Conservation (phyloP, 2,888 invertebrate species). For the Agrilus mali region DNA sequence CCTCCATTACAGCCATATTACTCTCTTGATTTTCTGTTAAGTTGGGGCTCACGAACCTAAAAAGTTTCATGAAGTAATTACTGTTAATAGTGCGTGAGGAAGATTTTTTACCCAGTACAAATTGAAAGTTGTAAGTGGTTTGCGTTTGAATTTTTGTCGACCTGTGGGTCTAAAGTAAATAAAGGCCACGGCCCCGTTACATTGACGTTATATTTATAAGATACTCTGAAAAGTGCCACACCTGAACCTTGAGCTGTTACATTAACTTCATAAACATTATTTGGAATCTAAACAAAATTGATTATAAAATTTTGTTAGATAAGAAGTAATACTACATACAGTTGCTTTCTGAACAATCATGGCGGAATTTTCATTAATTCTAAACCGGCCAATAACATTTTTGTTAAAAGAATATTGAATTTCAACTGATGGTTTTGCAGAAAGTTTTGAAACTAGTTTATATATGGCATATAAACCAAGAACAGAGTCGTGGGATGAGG, state of each 20-base stretch:
- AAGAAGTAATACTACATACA: slow-evolving; percentile 32
- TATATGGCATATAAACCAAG: slow-evolving; percentile 60
- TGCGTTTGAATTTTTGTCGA: slow-evolving; percentile 66
- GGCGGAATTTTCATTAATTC: slow-evolving; percentile 62
- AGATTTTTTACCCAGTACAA: slow-evolving; percentile 53
- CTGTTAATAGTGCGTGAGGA: neutral
- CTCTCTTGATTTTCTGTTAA: slow-evolving; percentile 54
- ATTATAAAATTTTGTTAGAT: slow-evolving; percentile 2
- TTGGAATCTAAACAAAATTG: slow-evolving; percentile 32
- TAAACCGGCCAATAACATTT: slow-evolving; percentile 45
- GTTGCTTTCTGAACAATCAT: slow-evolving; percentile 71
- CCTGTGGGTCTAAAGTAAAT: slow-evolving; percentile 74
- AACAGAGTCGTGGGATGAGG: slow-evolving; percentile 65
- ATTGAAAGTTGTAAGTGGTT: slow-evolving; percentile 69
- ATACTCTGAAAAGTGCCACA: slow-evolving; percentile 62
- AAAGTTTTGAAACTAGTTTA: slow-evolving; percentile 47
- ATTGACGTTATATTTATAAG: slow-evolving; percentile 71
- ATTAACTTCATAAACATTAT: slow-evolving; percentile 48
- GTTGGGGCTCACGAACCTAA: slow-evolving; percentile 49
- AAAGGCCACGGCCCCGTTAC: slow-evolving; percentile 80
- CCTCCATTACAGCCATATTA: slow-evolving; percentile 85
- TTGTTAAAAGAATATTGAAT: slow-evolving; percentile 27
- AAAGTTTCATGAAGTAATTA: slow-evolving; percentile 9
- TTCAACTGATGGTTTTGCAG: slow-evolving; percentile 34
- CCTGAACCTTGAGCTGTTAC: slow-evolving; percentile 72